Evolutionary conservation across 2,113 vertebrate genomes (phyloP).

Genomic region (Riparia riparia): DNA sequence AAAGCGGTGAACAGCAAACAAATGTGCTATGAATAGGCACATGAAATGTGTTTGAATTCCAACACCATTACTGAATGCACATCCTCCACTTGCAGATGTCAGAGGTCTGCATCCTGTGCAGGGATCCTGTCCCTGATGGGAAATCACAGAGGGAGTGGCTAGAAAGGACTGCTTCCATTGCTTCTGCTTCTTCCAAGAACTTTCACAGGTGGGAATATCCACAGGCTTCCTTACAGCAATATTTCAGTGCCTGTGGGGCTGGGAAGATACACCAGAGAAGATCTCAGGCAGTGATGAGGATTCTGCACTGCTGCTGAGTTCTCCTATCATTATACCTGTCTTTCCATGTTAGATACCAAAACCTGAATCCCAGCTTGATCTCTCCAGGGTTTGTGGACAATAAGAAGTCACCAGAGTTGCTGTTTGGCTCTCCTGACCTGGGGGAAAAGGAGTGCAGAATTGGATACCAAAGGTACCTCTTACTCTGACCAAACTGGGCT

Average conservation of each 20-base stretch:
- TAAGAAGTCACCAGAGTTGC: constrained; percentile 44
- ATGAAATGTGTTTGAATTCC: neutral
- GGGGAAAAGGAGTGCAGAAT: constrained; percentile 41
- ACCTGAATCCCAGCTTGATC: constrained; percentile 54
- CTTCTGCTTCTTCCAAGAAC: neutral
- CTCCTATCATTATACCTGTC: neutral
- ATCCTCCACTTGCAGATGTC: neutral
- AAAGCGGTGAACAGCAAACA: constrained; percentile 4
- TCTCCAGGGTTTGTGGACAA: constrained; percentile 42
- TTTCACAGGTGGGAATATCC: neutral
- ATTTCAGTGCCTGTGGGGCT: neutral
- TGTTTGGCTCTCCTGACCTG: neutral
- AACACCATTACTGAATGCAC: neutral
- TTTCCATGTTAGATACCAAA: constrained; percentile 28
- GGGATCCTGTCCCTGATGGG: neutral
- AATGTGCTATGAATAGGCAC: neutral
- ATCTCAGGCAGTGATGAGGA: neutral
- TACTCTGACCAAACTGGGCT: neutral
- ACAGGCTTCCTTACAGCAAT: neutral
- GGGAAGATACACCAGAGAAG: neutral
- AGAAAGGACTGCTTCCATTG: neutral
- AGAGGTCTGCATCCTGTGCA: neutral
- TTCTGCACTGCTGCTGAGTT: neutral
- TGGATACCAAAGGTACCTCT: neutral
- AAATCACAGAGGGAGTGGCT: neutral